Base-by-base conservation (phyloP, 2,113 vertebrate species). In the Emydocephalus ijimae region DNA sequence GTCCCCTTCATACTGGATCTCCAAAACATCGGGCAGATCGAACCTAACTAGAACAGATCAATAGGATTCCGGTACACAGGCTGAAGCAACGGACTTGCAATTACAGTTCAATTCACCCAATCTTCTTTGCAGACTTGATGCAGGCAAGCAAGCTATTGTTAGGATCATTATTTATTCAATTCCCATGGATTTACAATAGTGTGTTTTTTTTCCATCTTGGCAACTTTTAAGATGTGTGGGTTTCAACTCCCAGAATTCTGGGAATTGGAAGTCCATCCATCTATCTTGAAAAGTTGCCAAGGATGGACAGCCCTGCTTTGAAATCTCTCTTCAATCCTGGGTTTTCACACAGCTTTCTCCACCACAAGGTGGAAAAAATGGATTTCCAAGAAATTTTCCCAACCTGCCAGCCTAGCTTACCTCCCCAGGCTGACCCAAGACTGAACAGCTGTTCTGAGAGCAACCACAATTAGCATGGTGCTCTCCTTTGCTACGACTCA, bases 1-100 rank as follows among this genome's bases (percentile, higher is more conserved):
- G 97, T 93, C 96, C 39, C 89, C 87, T 91, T 87, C 52, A 1
- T 3, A 94, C 50, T 93, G 89, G 54, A 0, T 0, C 57, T 96
- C 2, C 24, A 11, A 7, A 3, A 24, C 3, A 5, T 20, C 20
- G 43, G 48, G 20, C 18, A 4, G 74, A 48, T 52, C 10, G 14
- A 45, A 86, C 10, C 21, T 6, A 89, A 10, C 3, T 15, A 3
- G 39, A 87, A 29, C 24, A 43, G 87, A 1, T 1, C 1, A 0
- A 34, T 1, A 81, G 1, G 26, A 8, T 81, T 18, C 43, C 14
- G 21, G 34, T 43, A 2, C 3, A 11, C 0, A 5, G 26, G 10
- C 45, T 86, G 48, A 29, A 15, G 26, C 29, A 43, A 39, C 14
- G 52, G 57, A 20, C 34, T 5, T 55, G 86, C 52, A 54, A n/a